These are phyloP conservation scores for Coccyzus lansbergi DNA, from an alignment of 2,797 vertebrate genomes.

Conservation along the genomic window DNA sequence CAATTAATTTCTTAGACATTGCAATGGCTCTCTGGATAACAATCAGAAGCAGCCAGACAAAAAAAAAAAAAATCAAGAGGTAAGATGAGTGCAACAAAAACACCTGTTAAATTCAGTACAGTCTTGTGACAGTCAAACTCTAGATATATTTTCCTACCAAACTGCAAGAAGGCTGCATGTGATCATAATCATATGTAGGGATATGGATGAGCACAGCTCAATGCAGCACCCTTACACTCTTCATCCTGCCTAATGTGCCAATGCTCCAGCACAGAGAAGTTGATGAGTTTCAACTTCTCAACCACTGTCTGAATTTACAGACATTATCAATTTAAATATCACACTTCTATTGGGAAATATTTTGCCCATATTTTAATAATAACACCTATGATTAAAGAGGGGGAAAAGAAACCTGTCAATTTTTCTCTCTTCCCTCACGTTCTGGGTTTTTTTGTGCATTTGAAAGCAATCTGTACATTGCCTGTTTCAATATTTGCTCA, in stretches of 20 bases:
- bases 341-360: background rate
- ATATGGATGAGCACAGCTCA: conserved; percentile 8
- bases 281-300: background rate
- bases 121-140: background rate
- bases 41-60: conserved; percentile 6
- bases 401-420: background rate
- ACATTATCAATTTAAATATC: background rate
- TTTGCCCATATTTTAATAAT: background rate
- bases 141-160: background rate
- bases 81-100: background rate
- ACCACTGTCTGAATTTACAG: background rate
- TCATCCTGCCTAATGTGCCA: background rate
- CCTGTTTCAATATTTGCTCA: background rate
- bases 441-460: background rate
- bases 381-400: background rate
- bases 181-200: background rate
- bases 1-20: conserved; percentile 14
- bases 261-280: background rate
- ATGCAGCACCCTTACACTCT: background rate
- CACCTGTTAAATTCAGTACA: background rate
- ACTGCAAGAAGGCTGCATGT: background rate
- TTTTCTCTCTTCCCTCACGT: background rate
- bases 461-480: background rate
- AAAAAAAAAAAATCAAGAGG: background rate
- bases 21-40: conserved; percentile 10